phyloP scores from a whole-genome alignment of 2,888 invertebrate species.

The Corythucha ciliata region DNA sequence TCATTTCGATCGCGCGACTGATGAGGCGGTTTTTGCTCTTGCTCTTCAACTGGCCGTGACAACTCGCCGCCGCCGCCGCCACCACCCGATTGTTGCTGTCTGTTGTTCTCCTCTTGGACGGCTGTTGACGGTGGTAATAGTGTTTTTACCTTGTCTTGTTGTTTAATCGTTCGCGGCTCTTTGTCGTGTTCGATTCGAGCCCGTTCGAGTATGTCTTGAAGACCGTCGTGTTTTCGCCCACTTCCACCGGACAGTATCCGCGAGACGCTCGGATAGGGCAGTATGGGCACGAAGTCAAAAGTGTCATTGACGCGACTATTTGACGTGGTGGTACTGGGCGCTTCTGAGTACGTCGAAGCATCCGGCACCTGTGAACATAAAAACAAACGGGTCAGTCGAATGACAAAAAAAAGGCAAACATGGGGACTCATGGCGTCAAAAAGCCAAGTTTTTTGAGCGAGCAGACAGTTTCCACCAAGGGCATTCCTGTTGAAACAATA shows the following conservation, averaged over 20 bases:
- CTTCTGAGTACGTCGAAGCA: constrained; percentile 35
- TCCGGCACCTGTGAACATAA: too few species aligned
- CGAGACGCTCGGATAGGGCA: constrained; percentile 73
- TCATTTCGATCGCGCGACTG: too few species aligned
- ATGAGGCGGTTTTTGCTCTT: constrained; percentile 21
- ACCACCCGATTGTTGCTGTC: too few species aligned
- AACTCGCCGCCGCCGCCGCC: too few species aligned
- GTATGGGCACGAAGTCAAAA: constrained; percentile 56
- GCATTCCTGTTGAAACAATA: too few species aligned
- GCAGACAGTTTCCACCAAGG: too few species aligned
- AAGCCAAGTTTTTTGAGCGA: too few species aligned
- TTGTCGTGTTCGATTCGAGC: constrained; percentile 40
- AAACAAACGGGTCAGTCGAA: too few species aligned
- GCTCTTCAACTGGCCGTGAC: constrained; percentile 19
- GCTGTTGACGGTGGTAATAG: constrained; percentile 31
- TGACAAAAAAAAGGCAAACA: too few species aligned
- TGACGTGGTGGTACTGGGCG: constrained; percentile 36
- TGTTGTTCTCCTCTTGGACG: too few species aligned
- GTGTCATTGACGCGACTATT: constrained; percentile 38
- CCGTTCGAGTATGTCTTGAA: constrained; percentile 62
- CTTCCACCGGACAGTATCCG: constrained; percentile 77
- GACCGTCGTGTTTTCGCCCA: constrained; percentile 64
- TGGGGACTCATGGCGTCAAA: too few species aligned
- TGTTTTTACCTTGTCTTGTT: constrained; percentile 34
- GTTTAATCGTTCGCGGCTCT: constrained; percentile 46